A percentile compares a stretch with the other conserved stretches of the same genome.
Evolutionary conservation across 2,888 invertebrate genomes (phyloP).

Genomic region (Biston betularia): DNA sequence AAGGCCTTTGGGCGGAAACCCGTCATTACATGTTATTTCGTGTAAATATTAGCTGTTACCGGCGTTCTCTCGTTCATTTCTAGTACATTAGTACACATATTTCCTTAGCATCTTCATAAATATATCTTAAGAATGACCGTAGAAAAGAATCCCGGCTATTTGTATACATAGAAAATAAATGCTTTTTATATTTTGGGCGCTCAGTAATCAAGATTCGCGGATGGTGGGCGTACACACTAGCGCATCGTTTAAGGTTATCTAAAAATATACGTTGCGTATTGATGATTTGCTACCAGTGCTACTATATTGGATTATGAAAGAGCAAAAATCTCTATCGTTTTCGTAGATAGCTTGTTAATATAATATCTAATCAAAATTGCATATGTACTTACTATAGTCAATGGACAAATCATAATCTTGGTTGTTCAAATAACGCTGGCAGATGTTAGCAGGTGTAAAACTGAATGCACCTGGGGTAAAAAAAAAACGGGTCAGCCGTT

Average conservation of each 20-base stretch:
- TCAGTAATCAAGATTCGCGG: constrained; percentile 52
- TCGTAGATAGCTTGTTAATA: not conserved
- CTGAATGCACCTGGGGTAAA: constrained; percentile 13
- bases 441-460: constrained; percentile 10
- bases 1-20: constrained; percentile 13
- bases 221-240: constrained; percentile 58
- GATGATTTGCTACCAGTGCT: constrained; percentile 41
- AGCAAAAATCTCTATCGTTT: not conserved
- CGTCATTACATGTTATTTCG: constrained; percentile 8
- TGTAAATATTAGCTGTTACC: constrained; percentile 4
- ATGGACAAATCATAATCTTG: not conserved
- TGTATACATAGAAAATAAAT: constrained; percentile 36
- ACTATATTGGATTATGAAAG: constrained; percentile 2
- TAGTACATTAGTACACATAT: not conserved
- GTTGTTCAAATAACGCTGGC: constrained; percentile 7
- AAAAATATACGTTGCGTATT: constrained; percentile 67
- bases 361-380: no score
- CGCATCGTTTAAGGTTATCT: constrained; percentile 68
- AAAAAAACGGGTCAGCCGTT: constrained; percentile 16
- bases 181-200: constrained; percentile 47
- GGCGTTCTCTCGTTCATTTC: not conserved
- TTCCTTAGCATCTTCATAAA: constrained; percentile 13
- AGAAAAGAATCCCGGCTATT: constrained; percentile 29
- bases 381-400: no score
- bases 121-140: constrained; percentile 25